Percentiles rank a stretch among this genome's conserved stretches.
Conservation (phyloP, 2,888 invertebrate genomes). For the Hydrotaea cyrtoneurina region DNA sequence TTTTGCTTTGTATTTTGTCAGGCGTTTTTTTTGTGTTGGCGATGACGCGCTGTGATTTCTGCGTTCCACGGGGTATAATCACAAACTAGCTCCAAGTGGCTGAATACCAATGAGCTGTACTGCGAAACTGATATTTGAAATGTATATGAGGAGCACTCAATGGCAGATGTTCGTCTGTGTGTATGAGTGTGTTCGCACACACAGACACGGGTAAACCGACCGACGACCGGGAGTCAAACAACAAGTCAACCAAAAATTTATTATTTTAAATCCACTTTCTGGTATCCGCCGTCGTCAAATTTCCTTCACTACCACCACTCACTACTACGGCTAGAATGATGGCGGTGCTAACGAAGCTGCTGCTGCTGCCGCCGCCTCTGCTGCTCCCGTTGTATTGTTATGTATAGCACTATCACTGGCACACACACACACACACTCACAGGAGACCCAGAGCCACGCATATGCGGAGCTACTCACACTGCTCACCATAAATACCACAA, state of each 20-base stretch:
- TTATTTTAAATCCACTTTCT: slow-evolving; percentile 51
- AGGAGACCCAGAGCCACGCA: slow-evolving; percentile 12
- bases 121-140: slow-evolving; percentile 65
- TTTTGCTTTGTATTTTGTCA: not conserved
- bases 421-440: slow-evolving; percentile 20
- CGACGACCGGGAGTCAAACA: slow-evolving; percentile 37
- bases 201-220: slow-evolving; percentile 40
- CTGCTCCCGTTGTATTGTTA: slow-evolving; percentile 24
- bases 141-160: slow-evolving; percentile 21
- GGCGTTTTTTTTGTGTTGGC: not conserved
- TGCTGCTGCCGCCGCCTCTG: slow-evolving; percentile 1
- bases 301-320: not conserved
- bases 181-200: slow-evolving; percentile 16
- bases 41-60: slow-evolving; percentile 61
- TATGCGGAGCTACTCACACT: slow-evolving; percentile 14
- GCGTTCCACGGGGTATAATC: slow-evolving; percentile 65
- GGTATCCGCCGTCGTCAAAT: slow-evolving; percentile 22
- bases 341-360: not conserved
- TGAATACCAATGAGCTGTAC: slow-evolving; percentile 74
- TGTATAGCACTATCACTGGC: slow-evolving; percentile 25
- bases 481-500: slow-evolving; percentile 4
- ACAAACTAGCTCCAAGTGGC: slow-evolving; percentile 71
- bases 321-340: not conserved
- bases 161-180: not conserved
- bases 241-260: slow-evolving; percentile 31